phyloP scores from a whole-genome alignment of 2,113 vertebrate genomes.

The Pterocles gutturalis region DNA sequence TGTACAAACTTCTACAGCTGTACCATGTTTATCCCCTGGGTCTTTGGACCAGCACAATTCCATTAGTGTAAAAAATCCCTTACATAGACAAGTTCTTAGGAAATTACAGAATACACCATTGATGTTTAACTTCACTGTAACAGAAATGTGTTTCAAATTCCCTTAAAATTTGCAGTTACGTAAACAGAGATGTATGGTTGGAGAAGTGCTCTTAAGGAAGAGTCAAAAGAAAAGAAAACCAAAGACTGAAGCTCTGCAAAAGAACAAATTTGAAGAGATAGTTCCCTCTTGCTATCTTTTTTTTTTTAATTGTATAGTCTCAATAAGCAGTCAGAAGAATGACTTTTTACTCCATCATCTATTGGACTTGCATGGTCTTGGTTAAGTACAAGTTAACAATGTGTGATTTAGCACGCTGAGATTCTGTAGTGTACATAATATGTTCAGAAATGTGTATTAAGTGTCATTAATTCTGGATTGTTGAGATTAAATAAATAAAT shows the following conservation, averaged over 20 bases:
- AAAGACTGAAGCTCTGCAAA: background rate
- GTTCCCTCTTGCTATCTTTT: background rate
- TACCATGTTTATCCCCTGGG: background rate
- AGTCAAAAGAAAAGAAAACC: background rate
- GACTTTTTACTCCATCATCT: background rate
- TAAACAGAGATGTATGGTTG: background rate
- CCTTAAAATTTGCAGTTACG: conserved; percentile 11
- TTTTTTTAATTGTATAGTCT: background rate
- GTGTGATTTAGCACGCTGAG: background rate
- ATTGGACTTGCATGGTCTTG: background rate
- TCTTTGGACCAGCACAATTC: background rate
- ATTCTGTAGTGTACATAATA: conserved; percentile 39
- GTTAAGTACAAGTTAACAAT: background rate
- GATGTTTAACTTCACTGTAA: background rate
- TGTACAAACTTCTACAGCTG: background rate
- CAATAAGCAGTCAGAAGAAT: background rate
- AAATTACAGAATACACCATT: conserved; percentile 7
- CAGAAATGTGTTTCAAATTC: conserved; percentile 11
- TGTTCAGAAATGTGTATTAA: conserved; percentile 21
- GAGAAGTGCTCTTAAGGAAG: background rate
- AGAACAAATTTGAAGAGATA: background rate
- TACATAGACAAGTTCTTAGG: background rate
- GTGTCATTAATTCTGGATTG: background rate
- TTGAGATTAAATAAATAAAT: conserved; percentile 36
- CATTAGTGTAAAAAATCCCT: conserved; percentile 18